Base-by-base conservation (phyloP, 2,888 invertebrate genomes). In the Chrysolina oricalcia region DNA sequence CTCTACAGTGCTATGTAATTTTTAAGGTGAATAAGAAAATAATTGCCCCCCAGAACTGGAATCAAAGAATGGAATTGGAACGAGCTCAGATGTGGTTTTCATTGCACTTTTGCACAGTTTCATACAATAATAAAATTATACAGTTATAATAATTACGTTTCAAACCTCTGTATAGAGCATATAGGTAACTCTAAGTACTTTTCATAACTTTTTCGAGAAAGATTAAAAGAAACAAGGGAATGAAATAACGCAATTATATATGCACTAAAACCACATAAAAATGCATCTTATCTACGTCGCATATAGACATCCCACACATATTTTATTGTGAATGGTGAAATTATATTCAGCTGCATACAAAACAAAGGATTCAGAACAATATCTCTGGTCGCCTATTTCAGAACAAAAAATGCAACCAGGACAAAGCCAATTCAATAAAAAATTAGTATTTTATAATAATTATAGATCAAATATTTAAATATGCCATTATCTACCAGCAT, bases 401-500 rank as follows among this genome's bases (percentile, higher is more conserved):
- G 4, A 11, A 8, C 13, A 46, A 17, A 21, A 19, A 27, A 46
- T 23, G 13, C 46, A 66, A 46, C 35, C 35, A 6, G 19, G 8
- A 19, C 27, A 63, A 40, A 15, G 48, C 13, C 15, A 13, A 17
- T 5, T 23, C 5, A 35, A 27, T 35, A 17, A 50, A 27, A 53
- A 53, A 23, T 53, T 11, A 2, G 21, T 21, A 53, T 17, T 13
- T 21, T 8, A 23, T 15, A 63, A 15, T 35, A 40, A 63, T 43
- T 15, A 66, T 23, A 40, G 23, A 68, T n/a, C 53, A 35, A 40
- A 41, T 68, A 68, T 76, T 70, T 70, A 72, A 76, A 78, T 73
- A 74, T 74, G 72, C 67, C 76, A 73, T 72, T 74, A 63, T 21
- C 62, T 50, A 19, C 70, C 62, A 78, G 62, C 43, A 63, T 76